Percentiles rank a stretch among this genome's conserved stretches.
Evolutionary conservation across 2,888 invertebrate genomes (phyloP).

Genomic region (Drosophila robusta): DNA sequence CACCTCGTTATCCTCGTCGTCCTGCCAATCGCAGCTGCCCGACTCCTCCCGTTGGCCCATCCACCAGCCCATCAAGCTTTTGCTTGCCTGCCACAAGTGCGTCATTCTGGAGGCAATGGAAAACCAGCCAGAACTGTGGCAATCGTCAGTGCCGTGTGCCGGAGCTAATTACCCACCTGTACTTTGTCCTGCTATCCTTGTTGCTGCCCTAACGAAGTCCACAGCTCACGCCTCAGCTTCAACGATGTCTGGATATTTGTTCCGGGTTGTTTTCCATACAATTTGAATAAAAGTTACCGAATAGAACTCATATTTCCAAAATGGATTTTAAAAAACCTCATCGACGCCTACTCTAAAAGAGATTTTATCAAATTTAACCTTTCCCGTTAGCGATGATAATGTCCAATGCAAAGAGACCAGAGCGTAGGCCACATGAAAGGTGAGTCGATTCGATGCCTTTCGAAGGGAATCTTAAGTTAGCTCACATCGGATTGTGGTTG

Average conservation of each 20-base stretch:
- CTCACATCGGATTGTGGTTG: no score
- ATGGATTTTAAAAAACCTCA: not conserved
- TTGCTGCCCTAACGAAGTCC: conserved; percentile 4
- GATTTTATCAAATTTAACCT: no score
- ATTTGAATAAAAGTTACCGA: conserved; percentile 14
- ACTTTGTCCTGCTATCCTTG: not conserved
- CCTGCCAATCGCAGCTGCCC: conserved; percentile 1
- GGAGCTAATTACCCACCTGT: no score
- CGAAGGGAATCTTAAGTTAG: no score
- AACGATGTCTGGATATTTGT: conserved; percentile 7
- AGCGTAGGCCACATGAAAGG: no score
- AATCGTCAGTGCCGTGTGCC: no score
- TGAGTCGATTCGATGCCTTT: no score
- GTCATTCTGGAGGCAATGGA: conserved; percentile 27
- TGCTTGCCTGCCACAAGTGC: conserved; percentile 30
- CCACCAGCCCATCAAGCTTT: conserved; percentile 6
- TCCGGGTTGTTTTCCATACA: conserved; percentile 23
- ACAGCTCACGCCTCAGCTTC: conserved; percentile 13
- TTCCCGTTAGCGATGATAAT: no score
- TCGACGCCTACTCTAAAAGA: conserved; percentile 9
- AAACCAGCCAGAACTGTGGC: no score
- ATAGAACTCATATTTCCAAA: not conserved
- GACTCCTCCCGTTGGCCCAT: conserved; percentile 2
- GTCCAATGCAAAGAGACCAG: no score
- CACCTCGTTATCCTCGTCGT: not conserved